A percentile compares a stretch with the other conserved stretches of the same genome.
Conservation (phyloP, 2,797 vertebrate genomes). For the Jordanella pulchra region DNA sequence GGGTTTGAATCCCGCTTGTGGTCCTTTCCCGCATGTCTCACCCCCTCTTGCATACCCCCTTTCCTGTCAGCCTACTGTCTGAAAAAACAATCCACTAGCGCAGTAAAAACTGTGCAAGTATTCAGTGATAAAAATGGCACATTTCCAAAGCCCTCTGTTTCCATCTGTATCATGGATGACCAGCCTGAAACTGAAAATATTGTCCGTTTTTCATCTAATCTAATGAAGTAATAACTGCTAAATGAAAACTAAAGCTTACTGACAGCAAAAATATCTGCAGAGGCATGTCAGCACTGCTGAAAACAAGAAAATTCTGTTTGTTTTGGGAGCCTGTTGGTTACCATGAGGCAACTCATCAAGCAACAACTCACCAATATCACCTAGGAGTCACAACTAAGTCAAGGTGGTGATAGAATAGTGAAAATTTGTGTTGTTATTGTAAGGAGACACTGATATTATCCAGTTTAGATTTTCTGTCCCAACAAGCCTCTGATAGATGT, state of each 20-base stretch:
- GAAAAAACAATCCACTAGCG: no score
- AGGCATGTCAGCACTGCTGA: background rate
- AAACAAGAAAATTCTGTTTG: background rate
- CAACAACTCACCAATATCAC: background rate
- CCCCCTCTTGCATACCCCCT: no score
- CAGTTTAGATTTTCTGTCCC: background rate
- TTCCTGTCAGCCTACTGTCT: no score
- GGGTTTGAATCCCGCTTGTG: no score
- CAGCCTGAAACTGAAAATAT: background rate
- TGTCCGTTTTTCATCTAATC: background rate
- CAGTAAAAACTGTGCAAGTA: no score
- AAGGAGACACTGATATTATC: background rate
- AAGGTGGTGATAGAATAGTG: background rate
- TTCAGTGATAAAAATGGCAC: no score
- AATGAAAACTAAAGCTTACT: background rate
- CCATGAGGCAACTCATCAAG: background rate
- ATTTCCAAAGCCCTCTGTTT: background rate
- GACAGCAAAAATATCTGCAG: background rate
- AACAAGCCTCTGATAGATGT: slow-evolving; percentile 4
- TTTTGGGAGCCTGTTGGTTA: slow-evolving; percentile 2
- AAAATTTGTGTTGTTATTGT: slow-evolving; percentile 2
- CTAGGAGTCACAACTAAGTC: background rate
- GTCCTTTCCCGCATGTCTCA: no score
- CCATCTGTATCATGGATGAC: background rate
- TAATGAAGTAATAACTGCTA: background rate